Evolutionary conservation across 1,140 invertebrate genomes (phyloP).

Genomic region (Ladona fulva): DNA sequence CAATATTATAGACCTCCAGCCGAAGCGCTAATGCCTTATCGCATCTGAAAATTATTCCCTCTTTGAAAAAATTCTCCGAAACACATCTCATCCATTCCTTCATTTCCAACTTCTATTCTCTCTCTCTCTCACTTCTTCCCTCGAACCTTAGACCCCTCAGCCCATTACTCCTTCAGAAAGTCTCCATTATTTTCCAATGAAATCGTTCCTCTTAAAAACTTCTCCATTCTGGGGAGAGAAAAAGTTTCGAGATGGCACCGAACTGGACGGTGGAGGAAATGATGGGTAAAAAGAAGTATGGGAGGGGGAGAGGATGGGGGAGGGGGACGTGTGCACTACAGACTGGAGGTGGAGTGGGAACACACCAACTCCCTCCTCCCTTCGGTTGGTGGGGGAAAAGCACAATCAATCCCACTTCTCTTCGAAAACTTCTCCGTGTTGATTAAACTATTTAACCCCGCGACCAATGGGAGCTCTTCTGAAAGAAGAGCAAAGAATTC

Average conservation of each 20-base stretch:
- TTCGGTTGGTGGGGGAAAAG: not conserved
- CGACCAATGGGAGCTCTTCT: not conserved
- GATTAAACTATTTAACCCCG: not conserved
- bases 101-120: not conserved
- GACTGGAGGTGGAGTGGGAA: not conserved
- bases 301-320: not conserved
- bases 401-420: not conserved
- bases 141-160: not conserved
- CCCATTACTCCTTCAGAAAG: not conserved
- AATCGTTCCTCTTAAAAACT: slow-evolving; percentile 6
- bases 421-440: not conserved
- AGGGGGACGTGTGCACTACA: not conserved
- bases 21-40: too few species aligned
- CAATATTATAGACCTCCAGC: too few species aligned
- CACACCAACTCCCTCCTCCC: too few species aligned
- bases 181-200: slow-evolving; percentile 10
- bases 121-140: not conserved
- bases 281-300: not conserved
- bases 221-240: not conserved
- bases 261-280: not conserved
- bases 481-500: not conserved
- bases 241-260: not conserved
- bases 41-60: too few species aligned
- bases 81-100: too few species aligned
- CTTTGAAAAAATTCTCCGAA: too few species aligned